Evolutionary conservation across 2,113 vertebrate species (phyloP), one percentile per base, ranked within the genome.

Genomic region (Deroptyus accipitrinus): DNA sequence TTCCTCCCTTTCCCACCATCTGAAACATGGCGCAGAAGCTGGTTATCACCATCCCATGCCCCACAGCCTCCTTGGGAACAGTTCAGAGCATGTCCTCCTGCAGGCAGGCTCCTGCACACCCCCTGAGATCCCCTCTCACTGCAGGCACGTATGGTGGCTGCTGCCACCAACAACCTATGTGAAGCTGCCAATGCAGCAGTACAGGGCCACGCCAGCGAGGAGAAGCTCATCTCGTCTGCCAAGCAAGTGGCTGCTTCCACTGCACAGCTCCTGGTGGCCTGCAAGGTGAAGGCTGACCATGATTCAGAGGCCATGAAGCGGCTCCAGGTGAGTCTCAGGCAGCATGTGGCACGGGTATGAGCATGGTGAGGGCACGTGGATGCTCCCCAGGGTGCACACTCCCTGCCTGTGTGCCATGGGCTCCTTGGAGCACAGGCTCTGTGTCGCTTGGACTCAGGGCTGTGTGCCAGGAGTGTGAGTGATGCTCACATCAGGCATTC

Each of bases 281-380:
- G 99, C 96, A 99, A 99, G 96, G 99, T 99, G 94, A 99, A 99
- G 97, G 99, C 99, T 17, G 99, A 99, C 97, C 99, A 99, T 24
- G 99, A 99, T 96, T 99, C 99, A 0, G 99, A 99, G 97, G 99
- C 99, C 94, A 99, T 99, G 99, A 99, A 99, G 97, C 98, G 99
- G 70, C 98, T 99, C 48, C 99, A 99, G 99, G 99, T 99, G 82
- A 80, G 86, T 73, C 48, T 37, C 41, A n/a, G 48, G 27, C 30
- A 75, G 35, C 51, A 52, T 1, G 0, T 52, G 39, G 23, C 4
- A 17, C 62, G 35, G 20, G 11, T 70, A 23, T 24, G 27, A 75
- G 42, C 24, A 10, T 23, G 9, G 2, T 44, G 42, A 61, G 37
- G 24, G 24, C 5, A 44, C 0, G 0, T 70, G 44, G 23, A 15